These are phyloP conservation scores for Colletes collaris DNA, from an alignment of 2,888 invertebrate genomes.

Conservation along the genomic window DNA sequence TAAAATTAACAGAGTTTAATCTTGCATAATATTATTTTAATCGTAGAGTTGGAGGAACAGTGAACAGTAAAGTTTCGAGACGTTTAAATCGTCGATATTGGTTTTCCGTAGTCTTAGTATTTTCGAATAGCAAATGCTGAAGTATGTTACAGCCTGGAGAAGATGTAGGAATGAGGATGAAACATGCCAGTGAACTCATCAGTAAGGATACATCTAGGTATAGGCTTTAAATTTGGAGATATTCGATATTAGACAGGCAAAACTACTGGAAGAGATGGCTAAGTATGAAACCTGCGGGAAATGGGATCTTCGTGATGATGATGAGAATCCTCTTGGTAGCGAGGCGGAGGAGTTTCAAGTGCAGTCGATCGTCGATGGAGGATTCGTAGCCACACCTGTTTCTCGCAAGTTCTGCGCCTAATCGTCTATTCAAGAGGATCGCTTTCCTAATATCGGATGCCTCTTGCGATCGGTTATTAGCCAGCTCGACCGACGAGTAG, in stretches of 20 bases:
- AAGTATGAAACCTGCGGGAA: slow-evolving; percentile 22
- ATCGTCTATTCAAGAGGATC: slow-evolving; percentile 25
- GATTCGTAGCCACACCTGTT: slow-evolving; percentile 30
- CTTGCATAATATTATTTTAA: too few relatives aligned
- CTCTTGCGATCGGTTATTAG: slow-evolving; percentile 7
- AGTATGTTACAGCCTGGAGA: too few relatives aligned
- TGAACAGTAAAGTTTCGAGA: too few relatives aligned
- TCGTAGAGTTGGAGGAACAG: too few relatives aligned
- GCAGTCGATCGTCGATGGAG: slow-evolving; percentile 24
- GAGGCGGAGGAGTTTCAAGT: slow-evolving; percentile 12
- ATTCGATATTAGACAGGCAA: slow-evolving; percentile 23
- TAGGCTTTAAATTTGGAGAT: not conserved
- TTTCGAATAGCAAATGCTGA: too few relatives aligned
- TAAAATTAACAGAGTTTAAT: too few relatives aligned
- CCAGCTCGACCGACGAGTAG: not conserved
- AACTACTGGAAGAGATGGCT: slow-evolving; percentile 16
- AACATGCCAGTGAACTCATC: not conserved
- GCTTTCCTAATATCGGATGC: slow-evolving; percentile 17
- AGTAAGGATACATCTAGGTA: not conserved
- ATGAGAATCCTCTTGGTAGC: slow-evolving; percentile 17
- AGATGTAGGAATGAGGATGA: too few relatives aligned
- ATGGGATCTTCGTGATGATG: slow-evolving; percentile 26
- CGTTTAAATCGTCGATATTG: too few relatives aligned
- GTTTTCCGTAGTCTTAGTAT: too few relatives aligned
- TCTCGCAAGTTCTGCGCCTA: slow-evolving; percentile 26